phyloP scores from a whole-genome alignment of 1,140 invertebrate genomes.

The Polypedilum pembai region DNA sequence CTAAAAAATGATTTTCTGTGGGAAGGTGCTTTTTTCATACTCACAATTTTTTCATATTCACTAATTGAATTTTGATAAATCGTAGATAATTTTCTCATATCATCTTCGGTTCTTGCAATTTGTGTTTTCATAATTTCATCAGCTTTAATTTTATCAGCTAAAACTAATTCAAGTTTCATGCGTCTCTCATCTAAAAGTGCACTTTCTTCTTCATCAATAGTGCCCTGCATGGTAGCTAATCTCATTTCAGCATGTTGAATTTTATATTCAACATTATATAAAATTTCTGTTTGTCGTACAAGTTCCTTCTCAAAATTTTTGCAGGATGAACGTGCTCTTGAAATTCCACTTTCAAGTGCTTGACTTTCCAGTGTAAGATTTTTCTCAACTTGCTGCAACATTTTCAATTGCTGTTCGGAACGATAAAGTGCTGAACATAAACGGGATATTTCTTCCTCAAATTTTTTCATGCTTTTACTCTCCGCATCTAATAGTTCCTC shows the following conservation, averaged over 20 bases:
- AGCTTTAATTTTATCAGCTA: not conserved
- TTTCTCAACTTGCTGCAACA: constrained; percentile 36
- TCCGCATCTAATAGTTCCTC: constrained; percentile 40
- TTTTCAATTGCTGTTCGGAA: constrained; percentile 36
- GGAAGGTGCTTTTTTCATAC: too few relatives aligned
- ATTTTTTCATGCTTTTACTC: constrained; percentile 32
- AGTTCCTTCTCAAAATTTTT: constrained; percentile 34
- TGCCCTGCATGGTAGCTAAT: constrained; percentile 34
- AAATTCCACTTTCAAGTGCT: constrained; percentile 31
- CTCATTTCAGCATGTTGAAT: constrained; percentile 35
- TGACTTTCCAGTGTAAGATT: constrained; percentile 31
- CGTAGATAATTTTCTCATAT: constrained; percentile 44
- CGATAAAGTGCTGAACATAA: constrained; percentile 38
- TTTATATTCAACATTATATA: constrained; percentile 33
- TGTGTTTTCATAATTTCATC: constrained; percentile 44
- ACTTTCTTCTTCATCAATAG: constrained; percentile 33
- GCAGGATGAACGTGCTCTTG: constrained; percentile 5
- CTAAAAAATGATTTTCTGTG: too few relatives aligned
- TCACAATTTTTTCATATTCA: constrained; percentile 34
- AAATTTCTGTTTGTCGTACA: constrained; percentile 38
- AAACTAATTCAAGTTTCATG: constrained; percentile 7
- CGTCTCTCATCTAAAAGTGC: constrained; percentile 32
- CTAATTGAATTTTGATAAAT: constrained; percentile 40
- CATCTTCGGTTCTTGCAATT: constrained; percentile 48
- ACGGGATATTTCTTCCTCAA: constrained; percentile 37